Evolutionary conservation across 2,113 vertebrate species (phyloP).

Genomic region (Corvus moneduloides): DNA sequence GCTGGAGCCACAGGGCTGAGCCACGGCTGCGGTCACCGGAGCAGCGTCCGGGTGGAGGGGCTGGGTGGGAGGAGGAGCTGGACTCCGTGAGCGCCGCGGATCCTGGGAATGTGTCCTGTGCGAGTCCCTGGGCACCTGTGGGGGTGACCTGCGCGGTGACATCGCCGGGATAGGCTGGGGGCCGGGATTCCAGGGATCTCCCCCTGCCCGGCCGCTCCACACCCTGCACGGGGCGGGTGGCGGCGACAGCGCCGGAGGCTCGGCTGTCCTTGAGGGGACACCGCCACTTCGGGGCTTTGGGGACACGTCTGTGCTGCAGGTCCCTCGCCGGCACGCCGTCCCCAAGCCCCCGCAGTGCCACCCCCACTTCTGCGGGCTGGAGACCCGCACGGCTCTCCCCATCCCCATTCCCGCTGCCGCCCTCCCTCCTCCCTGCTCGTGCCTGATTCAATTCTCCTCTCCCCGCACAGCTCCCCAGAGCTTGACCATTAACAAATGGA

Average conservation of each 20-base stretch:
- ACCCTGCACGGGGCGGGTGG: background rate
- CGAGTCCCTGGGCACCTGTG: background rate
- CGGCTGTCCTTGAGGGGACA: background rate
- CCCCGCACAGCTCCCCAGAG: background rate
- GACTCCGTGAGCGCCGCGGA: background rate
- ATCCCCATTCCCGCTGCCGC: background rate
- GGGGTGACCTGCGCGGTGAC: background rate
- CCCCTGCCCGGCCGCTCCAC: background rate
- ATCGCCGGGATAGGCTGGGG: background rate
- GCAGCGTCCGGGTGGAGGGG: background rate
- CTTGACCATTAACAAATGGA: background rate
- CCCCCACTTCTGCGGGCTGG: rapidly evolving
- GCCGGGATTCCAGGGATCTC: background rate
- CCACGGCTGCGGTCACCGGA: background rate
- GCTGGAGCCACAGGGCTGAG: background rate
- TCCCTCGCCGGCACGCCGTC: rapidly evolving
- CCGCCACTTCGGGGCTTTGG: rapidly evolving
- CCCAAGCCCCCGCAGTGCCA: background rate
- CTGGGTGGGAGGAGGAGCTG: background rate
- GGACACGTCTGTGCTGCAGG: rapidly evolving
- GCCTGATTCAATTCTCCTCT: background rate
- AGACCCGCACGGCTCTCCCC: background rate
- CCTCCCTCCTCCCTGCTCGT: background rate
- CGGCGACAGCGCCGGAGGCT: rapidly evolving
- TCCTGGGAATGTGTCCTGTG: rapidly evolving